phyloP scores from a whole-genome alignment of 2,888 invertebrate genomes.

The Leucophenga maculata region DNA sequence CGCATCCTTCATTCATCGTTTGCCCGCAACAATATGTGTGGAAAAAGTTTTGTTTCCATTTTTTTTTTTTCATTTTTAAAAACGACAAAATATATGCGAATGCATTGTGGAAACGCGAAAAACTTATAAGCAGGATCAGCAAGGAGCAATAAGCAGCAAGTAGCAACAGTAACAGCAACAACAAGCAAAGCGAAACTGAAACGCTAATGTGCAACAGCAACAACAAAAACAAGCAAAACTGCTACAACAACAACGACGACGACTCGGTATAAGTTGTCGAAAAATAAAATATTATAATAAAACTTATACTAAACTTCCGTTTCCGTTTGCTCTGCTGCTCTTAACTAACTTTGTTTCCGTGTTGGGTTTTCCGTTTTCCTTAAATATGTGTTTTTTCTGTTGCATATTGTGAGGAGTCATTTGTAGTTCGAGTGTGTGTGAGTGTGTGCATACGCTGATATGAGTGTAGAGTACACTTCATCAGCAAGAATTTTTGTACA shows the following conservation, averaged over 20 bases:
- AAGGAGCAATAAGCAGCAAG: background rate
- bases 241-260: background rate
- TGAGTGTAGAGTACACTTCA: background rate
- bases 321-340: conserved; percentile 26
- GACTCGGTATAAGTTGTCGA: background rate
- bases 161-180: background rate
- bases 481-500: too few relatives aligned
- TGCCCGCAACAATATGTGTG: background rate
- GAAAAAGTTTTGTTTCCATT: too few relatives aligned
- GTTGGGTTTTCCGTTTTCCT: background rate
- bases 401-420: too few relatives aligned
- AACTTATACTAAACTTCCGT: conserved; percentile 37
- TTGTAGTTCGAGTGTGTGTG: too few relatives aligned
- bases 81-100: background rate
- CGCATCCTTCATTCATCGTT: too few relatives aligned
- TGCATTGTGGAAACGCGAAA: conserved; percentile 12
- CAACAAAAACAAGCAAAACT: background rate
- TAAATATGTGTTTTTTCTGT: too few relatives aligned
- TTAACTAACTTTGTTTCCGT: conserved; percentile 3
- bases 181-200: background rate
- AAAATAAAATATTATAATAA: conserved; percentile 31
- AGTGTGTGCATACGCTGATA: background rate
- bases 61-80: too few relatives aligned
- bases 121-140: conserved; percentile 4
- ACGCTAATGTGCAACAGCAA: conserved; percentile 7